Percentiles rank a stretch among this genome's conserved stretches.
Conservation (phyloP, 2,888 invertebrate species). For the Nysson spinosus region DNA sequence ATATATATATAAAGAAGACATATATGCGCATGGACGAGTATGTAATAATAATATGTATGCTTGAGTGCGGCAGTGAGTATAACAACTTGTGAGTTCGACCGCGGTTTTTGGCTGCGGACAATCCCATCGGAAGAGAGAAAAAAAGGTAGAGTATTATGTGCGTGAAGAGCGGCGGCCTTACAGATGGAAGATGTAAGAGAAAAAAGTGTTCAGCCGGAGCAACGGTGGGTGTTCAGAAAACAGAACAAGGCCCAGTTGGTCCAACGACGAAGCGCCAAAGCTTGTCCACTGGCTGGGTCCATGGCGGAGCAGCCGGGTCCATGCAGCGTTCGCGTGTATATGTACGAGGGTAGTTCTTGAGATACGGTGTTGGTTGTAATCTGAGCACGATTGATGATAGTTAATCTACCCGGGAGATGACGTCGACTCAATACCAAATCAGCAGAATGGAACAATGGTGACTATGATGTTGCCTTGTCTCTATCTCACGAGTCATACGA, state of each 20-base stretch:
- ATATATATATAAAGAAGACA: conserved; percentile 60
- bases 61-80: conserved; percentile 76
- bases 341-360: no score
- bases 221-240: conserved; percentile 73
- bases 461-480: conserved; percentile 17
- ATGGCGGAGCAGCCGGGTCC: conserved; percentile 55
- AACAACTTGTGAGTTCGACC: conserved; percentile 71
- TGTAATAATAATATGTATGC: conserved; percentile 75
- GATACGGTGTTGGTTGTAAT: conserved; percentile 7
- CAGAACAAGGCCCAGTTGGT: conserved; percentile 70
- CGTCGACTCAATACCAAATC: conserved; percentile 30
- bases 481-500: background rate
- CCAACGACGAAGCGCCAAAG: conserved; percentile 68
- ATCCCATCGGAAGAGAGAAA: conserved; percentile 41
- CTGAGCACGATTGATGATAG: conserved; percentile 27
- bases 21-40: conserved; percentile 67
- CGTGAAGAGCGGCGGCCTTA: conserved; percentile 64
- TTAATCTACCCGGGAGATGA: no score
- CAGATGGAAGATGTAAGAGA: conserved; percentile 65
- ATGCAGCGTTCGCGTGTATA: no score
- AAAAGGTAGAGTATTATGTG: conserved; percentile 58
- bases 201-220: conserved; percentile 55
- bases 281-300: conserved; percentile 67
- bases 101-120: background rate
- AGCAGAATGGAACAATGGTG: conserved; percentile 28